These are phyloP conservation scores for Sinohyriopsis cumingii DNA, from an alignment of 2,888 invertebrate species.

Conservation along the genomic window DNA sequence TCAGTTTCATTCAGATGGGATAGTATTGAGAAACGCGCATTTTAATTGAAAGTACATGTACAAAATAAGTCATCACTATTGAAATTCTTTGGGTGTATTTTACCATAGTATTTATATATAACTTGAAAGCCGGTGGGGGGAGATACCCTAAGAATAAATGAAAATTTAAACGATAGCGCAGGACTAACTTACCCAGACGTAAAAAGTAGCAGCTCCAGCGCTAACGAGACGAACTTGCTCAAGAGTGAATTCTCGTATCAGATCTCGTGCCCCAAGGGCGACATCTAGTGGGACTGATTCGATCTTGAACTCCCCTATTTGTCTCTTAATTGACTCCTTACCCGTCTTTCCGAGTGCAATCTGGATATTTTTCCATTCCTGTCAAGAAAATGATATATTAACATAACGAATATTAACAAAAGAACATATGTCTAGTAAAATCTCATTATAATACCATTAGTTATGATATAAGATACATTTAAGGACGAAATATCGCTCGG, in stretches of 20 bases:
- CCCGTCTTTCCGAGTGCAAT: conserved; percentile 64
- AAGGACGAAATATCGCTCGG: too few species aligned
- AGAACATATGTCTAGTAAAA: too few species aligned
- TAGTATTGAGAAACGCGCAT: too few species aligned
- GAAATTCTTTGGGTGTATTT: too few species aligned
- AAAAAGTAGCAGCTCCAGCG: conserved; percentile 69
- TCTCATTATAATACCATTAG: too few species aligned
- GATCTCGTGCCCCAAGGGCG: conserved; percentile 57
- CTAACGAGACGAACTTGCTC: conserved; percentile 66
- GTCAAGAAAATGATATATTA: not conserved
- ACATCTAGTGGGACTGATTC: conserved; percentile 51
- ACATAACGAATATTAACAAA: not conserved
- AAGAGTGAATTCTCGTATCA: conserved; percentile 54
- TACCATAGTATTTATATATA: too few species aligned
- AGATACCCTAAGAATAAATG: too few species aligned
- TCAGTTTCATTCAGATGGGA: too few species aligned
- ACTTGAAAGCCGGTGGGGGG: too few species aligned
- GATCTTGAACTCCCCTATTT: conserved; percentile 60
- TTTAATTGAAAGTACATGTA: too few species aligned
- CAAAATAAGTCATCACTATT: too few species aligned
- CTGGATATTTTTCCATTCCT: conserved; percentile 67
- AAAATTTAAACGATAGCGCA: not conserved
- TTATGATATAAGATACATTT: too few species aligned
- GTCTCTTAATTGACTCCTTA: conserved; percentile 62
- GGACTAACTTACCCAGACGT: conserved; percentile 61